Base-by-base conservation (phyloP, 2,797 vertebrate genomes). In the Sebastes baramenuke region DNA sequence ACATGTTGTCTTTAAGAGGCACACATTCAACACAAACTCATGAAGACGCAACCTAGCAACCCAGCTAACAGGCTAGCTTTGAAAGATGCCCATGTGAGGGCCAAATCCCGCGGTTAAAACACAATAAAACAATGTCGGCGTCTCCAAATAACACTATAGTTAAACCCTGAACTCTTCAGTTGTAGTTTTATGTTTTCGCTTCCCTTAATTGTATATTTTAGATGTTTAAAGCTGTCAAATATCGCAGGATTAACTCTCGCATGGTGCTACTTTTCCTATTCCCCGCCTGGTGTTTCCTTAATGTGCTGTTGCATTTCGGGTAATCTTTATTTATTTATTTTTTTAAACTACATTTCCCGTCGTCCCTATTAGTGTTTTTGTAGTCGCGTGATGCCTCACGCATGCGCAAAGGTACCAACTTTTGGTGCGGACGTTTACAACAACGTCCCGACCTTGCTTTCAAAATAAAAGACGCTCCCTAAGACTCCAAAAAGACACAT, bases 1-100 rank as follows among this genome's bases (percentile, higher is more conserved):
- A 96, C 96, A 96, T 96, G 67, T 83, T 93, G 4, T 11, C 62
- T 75, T 42, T 4, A 77, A n/a, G 22, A 60, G 42, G 27, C 55
- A 54, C 30, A 20, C 75, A 75, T 75, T 62, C 42, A 86, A 72
- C 25, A 74, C 16, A 1, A 14, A 80, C 27, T 18, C 30, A 8
- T 29, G 29, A 22, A 58, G 61, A 54, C 3, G 25, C 24, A 55
- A 54, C 16, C 5, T 20, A 64, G 67, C 85, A 87, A 88, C 30
- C 32, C 69, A 30, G 68, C 85, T 89, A 87, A 72, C 62, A 24
- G 16, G 79, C 72, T 87, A 86, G 88, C 91, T 66, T 66, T 8
- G 67, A 75, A 16, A 67, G 67, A 82, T 79, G 67, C 56, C 81
- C 85, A 84, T 88, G 85, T 87, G 83, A 87, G 81, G 91, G 86